Base-by-base conservation (phyloP, 2,797 vertebrate species). In the Myoxocephalus aenaeus region DNA sequence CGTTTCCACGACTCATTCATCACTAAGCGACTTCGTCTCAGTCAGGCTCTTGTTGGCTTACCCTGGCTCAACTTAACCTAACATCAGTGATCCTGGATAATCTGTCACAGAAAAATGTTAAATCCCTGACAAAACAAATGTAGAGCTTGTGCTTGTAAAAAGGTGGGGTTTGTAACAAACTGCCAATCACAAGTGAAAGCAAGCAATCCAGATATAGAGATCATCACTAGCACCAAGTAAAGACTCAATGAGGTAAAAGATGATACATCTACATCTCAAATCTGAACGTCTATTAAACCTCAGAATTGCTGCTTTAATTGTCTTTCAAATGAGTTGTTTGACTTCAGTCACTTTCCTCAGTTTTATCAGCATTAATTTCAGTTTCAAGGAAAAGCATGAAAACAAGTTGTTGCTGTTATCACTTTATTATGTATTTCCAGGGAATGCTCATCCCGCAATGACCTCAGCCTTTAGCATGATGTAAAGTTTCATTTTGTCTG, bases 401-500 rank as follows among this genome's bases (percentile, higher is more conserved):
- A 34, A 27, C 36, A 5, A n/a, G 18, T 27, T 66, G 15, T 58
- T n/a, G 7, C 6, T 8, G 14, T 29, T 48, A 4, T 38, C 42
- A n/a, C 14, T 3, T 22, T 9, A 14, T 42, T 13, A 42, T 38
- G 38, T 50, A 42, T 17, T 40, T 9, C 2, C 12, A 42, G 9
- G 9, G 53, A 62, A 38, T 25, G n/a, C 40, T 66, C 46, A 56
- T 54, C n/a, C 25, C 36, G 10, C 15, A 22, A 42, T 36, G 75
- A 53, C 51, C 12, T 15, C 14, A 56, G 25, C 20, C 48, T 77
- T 20, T 4, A 20, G 51, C 32, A 70, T 32, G 46, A 56, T 22
- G 40, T 22, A 22, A 32, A 77, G 64, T 48, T 67, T 54, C 29
- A 38, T 82, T 84, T 25, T 65, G 48, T 68, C n/a, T 20, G 34